phyloP scores from a whole-genome alignment of 92 coral and sea anemone genomes.

The Palythoa grandis region DNA sequence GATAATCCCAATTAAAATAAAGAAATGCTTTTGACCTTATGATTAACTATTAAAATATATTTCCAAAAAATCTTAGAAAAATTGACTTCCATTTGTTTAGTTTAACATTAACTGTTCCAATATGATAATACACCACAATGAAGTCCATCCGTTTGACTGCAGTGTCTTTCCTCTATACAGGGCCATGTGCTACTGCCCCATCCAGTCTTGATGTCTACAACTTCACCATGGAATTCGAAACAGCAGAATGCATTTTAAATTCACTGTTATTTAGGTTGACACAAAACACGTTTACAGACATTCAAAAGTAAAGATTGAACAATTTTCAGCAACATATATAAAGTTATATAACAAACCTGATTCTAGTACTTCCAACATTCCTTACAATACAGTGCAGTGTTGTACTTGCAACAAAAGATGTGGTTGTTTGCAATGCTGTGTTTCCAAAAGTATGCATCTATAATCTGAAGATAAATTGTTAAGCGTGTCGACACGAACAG shows the following conservation, averaged over 20 bases:
- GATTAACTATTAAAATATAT: no score
- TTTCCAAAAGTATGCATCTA: background rate
- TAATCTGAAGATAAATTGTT: background rate
- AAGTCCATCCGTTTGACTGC: background rate
- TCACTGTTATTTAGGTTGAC: background rate
- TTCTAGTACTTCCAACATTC: background rate
- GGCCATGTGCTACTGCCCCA: background rate
- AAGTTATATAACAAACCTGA: background rate
- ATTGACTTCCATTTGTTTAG: background rate
- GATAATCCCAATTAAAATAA: background rate
- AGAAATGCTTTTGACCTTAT: no score
- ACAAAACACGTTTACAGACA: background rate
- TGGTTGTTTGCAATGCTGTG: background rate
- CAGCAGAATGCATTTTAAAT: background rate
- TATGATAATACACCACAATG: background rate
- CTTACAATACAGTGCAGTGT: constrained; percentile 1
- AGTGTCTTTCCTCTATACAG: constrained; percentile 1
- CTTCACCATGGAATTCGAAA: background rate
- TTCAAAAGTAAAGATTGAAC: background rate
- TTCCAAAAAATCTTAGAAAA: no score
- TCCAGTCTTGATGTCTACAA: background rate
- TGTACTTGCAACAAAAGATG: background rate
- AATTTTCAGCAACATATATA: background rate
- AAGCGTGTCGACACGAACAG: background rate
- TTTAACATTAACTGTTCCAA: background rate